Base-by-base conservation (phyloP, 2,888 invertebrate species). In the Tenthredo amoena region DNA sequence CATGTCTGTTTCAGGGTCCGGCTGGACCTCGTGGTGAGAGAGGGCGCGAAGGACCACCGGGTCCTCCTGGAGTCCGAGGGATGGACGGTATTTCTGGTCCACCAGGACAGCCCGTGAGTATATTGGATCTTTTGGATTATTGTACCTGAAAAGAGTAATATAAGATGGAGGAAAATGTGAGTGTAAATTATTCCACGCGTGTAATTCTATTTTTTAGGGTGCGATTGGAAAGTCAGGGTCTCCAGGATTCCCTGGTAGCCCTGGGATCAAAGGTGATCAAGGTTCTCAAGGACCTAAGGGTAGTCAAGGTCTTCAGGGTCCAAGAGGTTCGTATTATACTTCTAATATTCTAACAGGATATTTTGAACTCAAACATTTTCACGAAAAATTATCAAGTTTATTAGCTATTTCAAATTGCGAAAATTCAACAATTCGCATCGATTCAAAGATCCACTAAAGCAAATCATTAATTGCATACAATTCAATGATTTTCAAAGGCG, bases 241-340 rank as follows among this genome's bases (percentile, higher is more conserved):
- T 21, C 97, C 98, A 37, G 98, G 98, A 2, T 97, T 98, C 91
- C 97, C 97, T 9, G 98, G 98, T 47, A 95, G 95, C 87, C 96
- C 97, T 37, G 98, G 98, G 3, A 94, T 96, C 55, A 98, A 98
- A 94, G 98, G 98, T 18, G 97, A 98, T 92, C 95, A 95, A 94
- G 98, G 98, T 34, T 90, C 94, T 81, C 92, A 94, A 85, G 98
- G 98, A 0, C 96, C 97, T 0, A 97, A 97, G 94, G 98, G 98
- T 72, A 96, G 96, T 90, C 96, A 96, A 94, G 98, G 98, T 12
- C 94, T 96, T 74, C 97, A 97, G 95, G 98, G 97, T 1, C 96
- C 96, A 0, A 94, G 97, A 91, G 98, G 95, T 94, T 91, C 87
- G 87, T 86, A 58, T n/a, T 4, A 82, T 12, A 65, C 74, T 47